Percentiles rank a stretch among this genome's conserved stretches.
Evolutionary conservation across 1,140 invertebrate genomes (phyloP).

Genomic region (Macrobrachium nipponense): DNA sequence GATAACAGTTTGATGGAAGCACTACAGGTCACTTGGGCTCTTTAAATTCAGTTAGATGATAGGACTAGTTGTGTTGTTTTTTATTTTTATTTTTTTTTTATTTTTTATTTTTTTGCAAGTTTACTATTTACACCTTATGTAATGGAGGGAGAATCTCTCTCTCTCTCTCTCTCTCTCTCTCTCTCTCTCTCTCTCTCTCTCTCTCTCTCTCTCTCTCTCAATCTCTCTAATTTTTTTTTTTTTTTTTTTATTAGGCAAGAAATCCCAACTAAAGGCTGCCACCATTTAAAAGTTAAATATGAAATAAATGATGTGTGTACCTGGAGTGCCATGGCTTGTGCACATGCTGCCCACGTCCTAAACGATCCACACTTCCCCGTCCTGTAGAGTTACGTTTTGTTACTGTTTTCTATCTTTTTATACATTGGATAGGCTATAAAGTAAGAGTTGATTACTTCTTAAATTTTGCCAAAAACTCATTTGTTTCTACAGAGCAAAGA

Average conservation of each 20-base stretch:
- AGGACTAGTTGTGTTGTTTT: no score
- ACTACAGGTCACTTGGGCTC: slow-evolving; percentile 5
- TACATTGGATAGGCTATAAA: slow-evolving; percentile 61
- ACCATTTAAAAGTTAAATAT: neutral
- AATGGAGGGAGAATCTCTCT: slow-evolving; percentile 31
- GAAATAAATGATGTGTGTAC: slow-evolving; percentile 28
- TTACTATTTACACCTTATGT: slow-evolving; percentile 22
- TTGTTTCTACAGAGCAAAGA: neutral
- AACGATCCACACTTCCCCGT: slow-evolving; percentile 49
- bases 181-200: slow-evolving; percentile 14
- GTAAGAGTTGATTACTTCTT: slow-evolving; percentile 59
- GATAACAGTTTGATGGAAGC: neutral
- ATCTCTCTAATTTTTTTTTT: slow-evolving; percentile 30
- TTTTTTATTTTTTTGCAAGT: neutral
- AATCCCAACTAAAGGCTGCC: slow-evolving; percentile 7
- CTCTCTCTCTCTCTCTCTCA: neutral
- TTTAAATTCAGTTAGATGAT: neutral
- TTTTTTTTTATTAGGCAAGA: neutral
- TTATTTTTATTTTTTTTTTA: neutral
- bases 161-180: neutral
- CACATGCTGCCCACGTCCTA: slow-evolving; percentile 39
- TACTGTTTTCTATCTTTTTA: slow-evolving; percentile 60
- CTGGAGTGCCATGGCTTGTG: slow-evolving; percentile 47
- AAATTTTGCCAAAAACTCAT: slow-evolving; percentile 39
- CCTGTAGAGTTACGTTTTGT: slow-evolving; percentile 55